Conservation (phyloP, 2,888 invertebrate genomes). For the Xylocampa areola region DNA sequence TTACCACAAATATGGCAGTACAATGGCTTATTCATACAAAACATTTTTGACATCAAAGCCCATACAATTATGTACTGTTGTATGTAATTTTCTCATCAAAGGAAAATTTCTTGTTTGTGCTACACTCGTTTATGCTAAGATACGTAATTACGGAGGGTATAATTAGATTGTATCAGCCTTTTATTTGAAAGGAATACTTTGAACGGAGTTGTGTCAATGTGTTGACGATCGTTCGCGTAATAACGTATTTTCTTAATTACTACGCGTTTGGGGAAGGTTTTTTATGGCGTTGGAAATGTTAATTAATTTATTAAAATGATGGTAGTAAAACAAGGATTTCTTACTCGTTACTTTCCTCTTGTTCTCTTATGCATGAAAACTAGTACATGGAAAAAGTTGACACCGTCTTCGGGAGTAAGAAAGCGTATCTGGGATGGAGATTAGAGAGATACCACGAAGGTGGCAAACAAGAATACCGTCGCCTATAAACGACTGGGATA, state of each 20-base stretch:
- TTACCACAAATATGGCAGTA: slow-evolving; percentile 11
- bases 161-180: slow-evolving; percentile 34
- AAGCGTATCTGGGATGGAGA: too few species aligned
- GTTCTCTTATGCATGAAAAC: too few species aligned
- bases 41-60: slow-evolving; percentile 35
- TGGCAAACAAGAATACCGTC: too few species aligned
- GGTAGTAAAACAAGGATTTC: too few species aligned
- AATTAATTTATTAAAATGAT: too few species aligned
- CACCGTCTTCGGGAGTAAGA: too few species aligned
- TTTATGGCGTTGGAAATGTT: too few species aligned
- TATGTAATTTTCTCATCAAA: slow-evolving; percentile 40
- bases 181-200: neutral
- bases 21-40: slow-evolving; percentile 12
- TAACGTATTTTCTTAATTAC: neutral
- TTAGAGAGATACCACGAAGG: too few species aligned
- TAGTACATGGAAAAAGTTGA: too few species aligned
- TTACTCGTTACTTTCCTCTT: too few species aligned
- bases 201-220: neutral
- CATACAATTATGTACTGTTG: slow-evolving; percentile 7
- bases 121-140: slow-evolving; percentile 2
- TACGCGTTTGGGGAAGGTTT: too few species aligned
- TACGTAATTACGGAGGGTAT: slow-evolving; percentile 21
- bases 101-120: slow-evolving; percentile 1
- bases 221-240: neutral
- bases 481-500: too few species aligned